phyloP scores from a whole-genome alignment of 2,797 vertebrate genomes.

The Microchirus variegatus region DNA sequence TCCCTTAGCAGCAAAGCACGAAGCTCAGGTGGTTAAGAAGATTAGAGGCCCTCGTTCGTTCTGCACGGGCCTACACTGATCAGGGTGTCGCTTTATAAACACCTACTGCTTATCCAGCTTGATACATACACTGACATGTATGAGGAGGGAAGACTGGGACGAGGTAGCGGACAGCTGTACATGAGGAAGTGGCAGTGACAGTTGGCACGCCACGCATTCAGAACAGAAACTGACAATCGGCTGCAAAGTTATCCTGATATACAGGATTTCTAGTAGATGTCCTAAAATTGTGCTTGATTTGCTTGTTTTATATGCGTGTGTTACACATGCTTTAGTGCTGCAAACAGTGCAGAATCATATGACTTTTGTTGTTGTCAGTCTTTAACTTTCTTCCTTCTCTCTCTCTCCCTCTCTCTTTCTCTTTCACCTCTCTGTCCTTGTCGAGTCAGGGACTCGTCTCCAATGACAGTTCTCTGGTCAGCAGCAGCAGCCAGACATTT shows the following conservation, averaged over 20 bases:
- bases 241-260: not conserved
- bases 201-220: slow-evolving; percentile 14
- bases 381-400: slow-evolving; percentile 28
- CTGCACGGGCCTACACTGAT: slow-evolving; percentile 44
- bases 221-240: slow-evolving; percentile 4
- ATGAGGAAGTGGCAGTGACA: slow-evolving; percentile 19
- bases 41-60: slow-evolving; percentile 59
- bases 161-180: slow-evolving; percentile 53
- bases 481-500: slow-evolving; percentile 49
- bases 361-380: slow-evolving; percentile 8
- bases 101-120: slow-evolving; percentile 72
- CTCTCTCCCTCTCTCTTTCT: slow-evolving; percentile 28
- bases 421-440: slow-evolving; percentile 66
- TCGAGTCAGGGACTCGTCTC: slow-evolving; percentile 75
- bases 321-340: slow-evolving; percentile 9
- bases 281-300: not conserved
- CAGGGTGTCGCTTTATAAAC: slow-evolving; percentile 72
- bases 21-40: slow-evolving; percentile 68
- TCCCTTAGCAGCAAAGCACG: slow-evolving; percentile 27
- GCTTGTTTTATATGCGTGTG: not conserved
- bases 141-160: no score
- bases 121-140: no score
- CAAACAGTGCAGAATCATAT: slow-evolving; percentile 51
- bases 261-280: slow-evolving; percentile 1
- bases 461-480: slow-evolving; percentile 63